Conservation (phyloP, 2,113 vertebrate genomes). For the Myotis yumanensis region DNA sequence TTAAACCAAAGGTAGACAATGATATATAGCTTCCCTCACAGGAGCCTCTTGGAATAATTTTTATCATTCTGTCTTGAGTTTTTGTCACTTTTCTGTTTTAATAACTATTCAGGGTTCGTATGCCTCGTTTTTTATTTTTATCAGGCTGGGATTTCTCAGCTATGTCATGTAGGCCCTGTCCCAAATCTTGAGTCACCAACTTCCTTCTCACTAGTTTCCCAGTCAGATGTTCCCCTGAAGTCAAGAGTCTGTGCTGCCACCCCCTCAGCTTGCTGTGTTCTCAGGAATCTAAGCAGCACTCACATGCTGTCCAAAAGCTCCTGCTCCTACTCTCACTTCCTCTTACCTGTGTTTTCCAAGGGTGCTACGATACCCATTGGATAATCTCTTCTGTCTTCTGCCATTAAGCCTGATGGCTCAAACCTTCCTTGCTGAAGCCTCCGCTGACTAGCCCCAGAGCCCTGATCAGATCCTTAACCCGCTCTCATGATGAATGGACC, state of each 20-base stretch:
- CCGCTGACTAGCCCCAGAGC: background rate
- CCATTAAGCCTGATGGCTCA: background rate
- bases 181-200: background rate
- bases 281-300: background rate
- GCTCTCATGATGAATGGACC: background rate
- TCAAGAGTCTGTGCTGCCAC: background rate
- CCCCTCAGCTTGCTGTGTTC: background rate
- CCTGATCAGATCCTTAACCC: background rate
- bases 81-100: constrained; percentile 4
- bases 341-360: background rate
- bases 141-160: constrained; percentile 41
- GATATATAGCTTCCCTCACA: background rate
- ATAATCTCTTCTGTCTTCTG: background rate
- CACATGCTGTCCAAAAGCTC: background rate
- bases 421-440: background rate
- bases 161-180: background rate
- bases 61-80: background rate
- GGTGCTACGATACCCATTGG: rapidly evolving
- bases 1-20: background rate
- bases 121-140: constrained; percentile 45
- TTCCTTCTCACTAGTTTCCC: background rate
- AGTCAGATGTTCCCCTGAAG: constrained; percentile 31
- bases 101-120: background rate
- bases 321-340: rapidly evolving
- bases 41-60: background rate